A percentile compares a stretch with the other conserved stretches of the same genome.
phyloP scores from a whole-genome alignment of 2,797 vertebrate species.

The Knipowitschia caucasica region DNA sequence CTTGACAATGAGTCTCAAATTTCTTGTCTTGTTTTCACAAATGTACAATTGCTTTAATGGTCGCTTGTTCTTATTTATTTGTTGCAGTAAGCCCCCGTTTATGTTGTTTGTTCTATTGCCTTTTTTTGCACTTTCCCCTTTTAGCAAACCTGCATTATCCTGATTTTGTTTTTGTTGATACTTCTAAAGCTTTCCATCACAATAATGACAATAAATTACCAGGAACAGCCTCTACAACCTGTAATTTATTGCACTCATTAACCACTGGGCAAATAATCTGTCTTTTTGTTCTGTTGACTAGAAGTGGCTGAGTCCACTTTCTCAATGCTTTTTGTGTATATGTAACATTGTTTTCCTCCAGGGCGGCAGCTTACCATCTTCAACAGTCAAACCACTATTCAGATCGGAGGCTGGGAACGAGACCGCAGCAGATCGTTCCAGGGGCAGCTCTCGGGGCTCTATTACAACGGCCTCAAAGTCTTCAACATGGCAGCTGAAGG shows the following conservation, averaged over 20 bases:
- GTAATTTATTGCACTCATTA: constrained; percentile 98
- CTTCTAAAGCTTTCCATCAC: constrained; percentile 87
- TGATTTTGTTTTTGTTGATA: constrained; percentile 62
- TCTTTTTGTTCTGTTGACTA: constrained; percentile 65
- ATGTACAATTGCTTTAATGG: constrained; percentile 25
- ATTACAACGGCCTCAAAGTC: constrained; percentile 99
- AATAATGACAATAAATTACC: constrained; percentile 92
- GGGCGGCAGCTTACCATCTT: constrained; percentile 99
- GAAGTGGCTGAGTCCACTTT: constrained; percentile 73
- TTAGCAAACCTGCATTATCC: constrained; percentile 82
- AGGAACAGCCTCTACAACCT: constrained; percentile 78
- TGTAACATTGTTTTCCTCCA: constrained; percentile 92
- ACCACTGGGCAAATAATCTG: constrained; percentile 89
- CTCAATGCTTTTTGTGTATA: constrained; percentile 89
- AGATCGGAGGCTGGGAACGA: constrained; percentile 96
- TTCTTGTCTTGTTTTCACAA: constrained; percentile 18
- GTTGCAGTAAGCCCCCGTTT: constrained; percentile 17
- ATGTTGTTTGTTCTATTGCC: constrained; percentile 18
- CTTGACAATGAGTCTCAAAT: neutral
- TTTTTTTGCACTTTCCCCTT: constrained; percentile 73
- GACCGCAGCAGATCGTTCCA: constrained; percentile 95
- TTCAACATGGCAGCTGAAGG: constrained; percentile 99
- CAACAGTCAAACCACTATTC: constrained; percentile 99
- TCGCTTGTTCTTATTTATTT: constrained; percentile 16
- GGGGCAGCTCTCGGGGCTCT: constrained; percentile 98